Evolutionary conservation across 2,797 vertebrate species (phyloP).

Genomic region (Sebastes oblongus): DNA sequence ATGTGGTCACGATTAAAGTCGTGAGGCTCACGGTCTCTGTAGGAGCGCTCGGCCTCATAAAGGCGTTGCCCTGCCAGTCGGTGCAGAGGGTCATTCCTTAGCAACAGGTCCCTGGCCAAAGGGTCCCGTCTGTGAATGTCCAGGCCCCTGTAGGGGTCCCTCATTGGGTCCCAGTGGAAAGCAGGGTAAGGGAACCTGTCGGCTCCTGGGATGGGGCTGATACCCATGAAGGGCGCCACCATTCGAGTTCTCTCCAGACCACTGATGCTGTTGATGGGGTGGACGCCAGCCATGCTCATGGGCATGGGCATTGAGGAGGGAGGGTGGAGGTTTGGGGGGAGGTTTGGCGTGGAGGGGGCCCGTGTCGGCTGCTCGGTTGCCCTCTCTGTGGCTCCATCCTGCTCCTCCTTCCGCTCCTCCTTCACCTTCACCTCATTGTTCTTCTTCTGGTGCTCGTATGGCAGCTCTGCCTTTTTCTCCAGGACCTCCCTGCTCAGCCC

Average conservation of each 20-base stretch:
- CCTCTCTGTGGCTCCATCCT: slow-evolving; percentile 85
- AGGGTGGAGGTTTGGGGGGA: slow-evolving; percentile 82
- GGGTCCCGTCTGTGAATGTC: slow-evolving; percentile 95
- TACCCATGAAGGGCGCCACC: slow-evolving; percentile 97
- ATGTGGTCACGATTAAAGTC: slow-evolving; percentile 91
- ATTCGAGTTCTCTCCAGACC: slow-evolving; percentile 95
- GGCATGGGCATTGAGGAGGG: slow-evolving; percentile 88
- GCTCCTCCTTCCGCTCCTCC: slow-evolving; percentile 96
- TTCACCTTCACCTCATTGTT: slow-evolving; percentile 93
- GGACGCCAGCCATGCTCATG: slow-evolving; percentile 91
- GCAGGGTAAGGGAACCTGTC: slow-evolving; percentile 95
- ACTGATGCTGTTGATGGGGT: slow-evolving; percentile 92
- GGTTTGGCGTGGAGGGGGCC: slow-evolving; percentile 72
- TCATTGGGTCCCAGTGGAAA: slow-evolving; percentile 98
- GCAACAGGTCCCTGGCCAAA: slow-evolving; percentile 90
- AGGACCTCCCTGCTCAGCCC: slow-evolving; percentile 86
- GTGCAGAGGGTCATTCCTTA: slow-evolving; percentile 93
- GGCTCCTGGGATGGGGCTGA: slow-evolving; percentile 93
- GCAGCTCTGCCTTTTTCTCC: slow-evolving; percentile 85
- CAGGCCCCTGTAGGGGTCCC: slow-evolving; percentile 93
- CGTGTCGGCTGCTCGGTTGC: slow-evolving; percentile 69
- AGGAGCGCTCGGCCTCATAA: slow-evolving; percentile 92
- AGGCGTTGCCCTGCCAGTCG: slow-evolving; percentile 88
- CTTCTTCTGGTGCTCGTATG: slow-evolving; percentile 90
- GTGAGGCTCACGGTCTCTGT: slow-evolving; percentile 94